A percentile compares a stretch with the other conserved stretches of the same genome.
phyloP scores from a whole-genome alignment of 2,888 invertebrate species.

The Oxycera nigricornis region DNA sequence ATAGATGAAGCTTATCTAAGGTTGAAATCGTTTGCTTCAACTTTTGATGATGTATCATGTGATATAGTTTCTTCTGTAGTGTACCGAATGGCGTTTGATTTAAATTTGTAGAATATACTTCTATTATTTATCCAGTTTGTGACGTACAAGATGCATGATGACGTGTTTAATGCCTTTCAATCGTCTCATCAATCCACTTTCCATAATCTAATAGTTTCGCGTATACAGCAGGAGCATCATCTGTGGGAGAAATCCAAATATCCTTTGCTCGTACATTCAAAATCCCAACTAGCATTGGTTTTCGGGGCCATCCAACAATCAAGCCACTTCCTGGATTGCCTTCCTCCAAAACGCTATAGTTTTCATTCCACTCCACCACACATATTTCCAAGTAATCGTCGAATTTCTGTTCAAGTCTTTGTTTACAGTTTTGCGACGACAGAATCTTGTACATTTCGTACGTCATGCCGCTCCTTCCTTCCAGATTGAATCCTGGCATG shows the following conservation, averaged over 20 bases:
- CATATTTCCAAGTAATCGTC: constrained; percentile 43
- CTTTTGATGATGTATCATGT: no score
- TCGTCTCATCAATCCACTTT: constrained; percentile 40
- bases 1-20: no score
- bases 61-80: no score
- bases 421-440: constrained; percentile 26
- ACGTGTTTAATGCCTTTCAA: no score
- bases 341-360: not conserved
- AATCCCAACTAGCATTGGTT: constrained; percentile 40
- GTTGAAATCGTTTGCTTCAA: no score
- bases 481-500: constrained; percentile 42
- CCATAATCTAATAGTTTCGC: constrained; percentile 31
- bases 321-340: constrained; percentile 42
- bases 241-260: not conserved
- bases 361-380: constrained; percentile 27
- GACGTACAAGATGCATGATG: no score
- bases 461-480: constrained; percentile 35
- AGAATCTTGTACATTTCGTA: constrained; percentile 45
- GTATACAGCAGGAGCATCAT: no score
- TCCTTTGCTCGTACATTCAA: not conserved
- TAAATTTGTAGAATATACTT: no score
- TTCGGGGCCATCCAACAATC: constrained; percentile 41
- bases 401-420: not conserved
- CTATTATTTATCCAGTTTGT: no score
- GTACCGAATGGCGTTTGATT: no score